Conservation (phyloP, 2,797 vertebrate genomes). For the Smutsia gigantea region DNA sequence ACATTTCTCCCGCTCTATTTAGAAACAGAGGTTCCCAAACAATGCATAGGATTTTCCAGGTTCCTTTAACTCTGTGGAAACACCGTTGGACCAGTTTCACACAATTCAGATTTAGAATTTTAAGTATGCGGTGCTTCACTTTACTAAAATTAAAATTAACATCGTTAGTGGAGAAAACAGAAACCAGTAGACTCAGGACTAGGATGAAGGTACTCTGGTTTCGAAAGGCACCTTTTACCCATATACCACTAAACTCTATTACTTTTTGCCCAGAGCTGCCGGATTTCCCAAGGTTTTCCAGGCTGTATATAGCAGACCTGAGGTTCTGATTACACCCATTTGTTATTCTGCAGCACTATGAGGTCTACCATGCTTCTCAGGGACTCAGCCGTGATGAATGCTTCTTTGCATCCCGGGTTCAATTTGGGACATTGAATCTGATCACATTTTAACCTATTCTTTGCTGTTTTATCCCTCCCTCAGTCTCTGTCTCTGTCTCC, state of each 20-base stretch:
- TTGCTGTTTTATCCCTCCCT: neutral
- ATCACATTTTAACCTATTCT: neutral
- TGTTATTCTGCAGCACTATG: neutral
- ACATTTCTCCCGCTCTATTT: neutral
- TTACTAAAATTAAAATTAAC: neutral
- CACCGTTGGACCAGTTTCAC: neutral
- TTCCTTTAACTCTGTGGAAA: neutral
- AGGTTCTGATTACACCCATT: neutral
- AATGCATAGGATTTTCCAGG: neutral
- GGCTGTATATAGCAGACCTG: neutral
- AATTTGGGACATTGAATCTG: neutral
- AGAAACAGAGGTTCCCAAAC: neutral
- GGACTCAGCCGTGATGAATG: neutral
- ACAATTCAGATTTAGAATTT: neutral
- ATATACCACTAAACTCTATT: neutral
- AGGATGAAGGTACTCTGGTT: neutral
- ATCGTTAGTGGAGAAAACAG: neutral
- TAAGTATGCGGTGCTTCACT: neutral
- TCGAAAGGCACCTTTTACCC: neutral
- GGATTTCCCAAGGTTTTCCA: neutral
- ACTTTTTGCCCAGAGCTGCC: neutral
- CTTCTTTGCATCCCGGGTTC: neutral
- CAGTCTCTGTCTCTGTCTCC: neutral
- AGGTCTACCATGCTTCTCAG: neutral
- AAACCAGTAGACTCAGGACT: neutral